Conservation (phyloP, 1,140 invertebrate species). For the Philopotamus ludificatus region DNA sequence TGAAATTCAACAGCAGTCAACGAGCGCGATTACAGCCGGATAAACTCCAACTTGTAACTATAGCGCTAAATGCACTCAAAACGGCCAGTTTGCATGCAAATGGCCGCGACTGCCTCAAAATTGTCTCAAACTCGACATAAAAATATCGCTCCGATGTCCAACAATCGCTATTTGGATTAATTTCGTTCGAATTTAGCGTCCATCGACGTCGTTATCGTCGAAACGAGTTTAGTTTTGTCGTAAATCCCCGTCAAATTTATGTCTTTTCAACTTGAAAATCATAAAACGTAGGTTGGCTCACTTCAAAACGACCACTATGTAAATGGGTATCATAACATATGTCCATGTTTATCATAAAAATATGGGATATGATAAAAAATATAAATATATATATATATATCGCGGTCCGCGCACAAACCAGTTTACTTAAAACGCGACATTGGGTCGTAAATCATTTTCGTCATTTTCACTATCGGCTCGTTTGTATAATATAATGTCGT, state of each 20-base stretch:
- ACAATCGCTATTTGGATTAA: background rate
- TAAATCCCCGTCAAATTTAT: conserved; percentile 24
- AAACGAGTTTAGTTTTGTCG: conserved; percentile 9
- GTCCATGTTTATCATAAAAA: conserved; percentile 32
- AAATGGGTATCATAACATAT: conserved; percentile 9
- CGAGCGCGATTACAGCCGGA: conserved; percentile 25
- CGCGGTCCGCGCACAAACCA: background rate
- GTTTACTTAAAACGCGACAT: background rate
- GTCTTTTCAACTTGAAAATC: conserved; percentile 16
- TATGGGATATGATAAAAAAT: conserved; percentile 23
- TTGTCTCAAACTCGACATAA: background rate
- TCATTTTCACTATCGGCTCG: background rate
- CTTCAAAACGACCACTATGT: conserved; percentile 19
- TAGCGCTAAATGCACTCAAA: background rate
- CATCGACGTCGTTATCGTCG: conserved; percentile 7
- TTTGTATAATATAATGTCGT: too few species aligned
- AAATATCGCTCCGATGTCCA: background rate
- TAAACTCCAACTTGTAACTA: conserved; percentile 2
- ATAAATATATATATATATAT: too few species aligned
- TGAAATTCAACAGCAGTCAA: conserved; percentile 30
- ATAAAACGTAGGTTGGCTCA: conserved; percentile 10
- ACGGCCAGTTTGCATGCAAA: background rate
- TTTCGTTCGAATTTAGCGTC: too few species aligned
- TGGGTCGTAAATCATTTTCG: background rate
- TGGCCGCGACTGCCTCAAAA: background rate